Percentiles rank a stretch among this genome's conserved stretches.
Conservation (phyloP, 2,113 vertebrate species). For the Erythrolamprus reginae region DNA sequence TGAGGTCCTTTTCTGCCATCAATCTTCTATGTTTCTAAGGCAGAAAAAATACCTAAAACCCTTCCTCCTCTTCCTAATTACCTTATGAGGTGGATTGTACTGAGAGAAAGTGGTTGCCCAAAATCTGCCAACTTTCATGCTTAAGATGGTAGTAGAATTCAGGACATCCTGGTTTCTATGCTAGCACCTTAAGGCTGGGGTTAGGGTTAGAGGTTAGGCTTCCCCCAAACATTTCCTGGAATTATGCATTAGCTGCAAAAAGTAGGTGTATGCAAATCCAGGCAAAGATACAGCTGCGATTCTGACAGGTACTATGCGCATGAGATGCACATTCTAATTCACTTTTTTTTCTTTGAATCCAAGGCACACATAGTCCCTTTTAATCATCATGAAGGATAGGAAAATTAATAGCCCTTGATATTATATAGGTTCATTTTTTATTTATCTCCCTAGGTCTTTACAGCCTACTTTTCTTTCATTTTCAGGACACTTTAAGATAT, state of each 20-base stretch:
- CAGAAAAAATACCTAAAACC: neutral
- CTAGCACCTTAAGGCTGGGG: neutral
- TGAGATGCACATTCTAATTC: neutral
- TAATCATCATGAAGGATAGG: neutral
- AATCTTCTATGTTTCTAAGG: too few species aligned
- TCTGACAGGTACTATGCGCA: neutral
- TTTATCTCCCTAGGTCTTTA: neutral
- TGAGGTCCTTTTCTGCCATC: too few species aligned
- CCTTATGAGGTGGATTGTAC: neutral
- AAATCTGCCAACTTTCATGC: neutral
- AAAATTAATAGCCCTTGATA: conserved; percentile 6
- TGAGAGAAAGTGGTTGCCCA: neutral
- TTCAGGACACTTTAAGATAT: neutral
- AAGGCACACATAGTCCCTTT: neutral
- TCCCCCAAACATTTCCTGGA: neutral
- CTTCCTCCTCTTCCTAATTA: neutral
- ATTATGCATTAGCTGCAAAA: neutral
- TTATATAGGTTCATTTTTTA: neutral
- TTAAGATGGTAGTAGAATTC: neutral
- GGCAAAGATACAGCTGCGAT: neutral
- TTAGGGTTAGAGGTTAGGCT: too few species aligned
- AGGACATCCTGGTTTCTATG: neutral
- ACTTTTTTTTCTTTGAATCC: neutral
- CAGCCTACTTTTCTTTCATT: neutral
- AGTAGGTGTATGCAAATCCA: neutral